Conservation (phyloP, 2,888 invertebrate genomes). For the Nipponacmea schrenckii region DNA sequence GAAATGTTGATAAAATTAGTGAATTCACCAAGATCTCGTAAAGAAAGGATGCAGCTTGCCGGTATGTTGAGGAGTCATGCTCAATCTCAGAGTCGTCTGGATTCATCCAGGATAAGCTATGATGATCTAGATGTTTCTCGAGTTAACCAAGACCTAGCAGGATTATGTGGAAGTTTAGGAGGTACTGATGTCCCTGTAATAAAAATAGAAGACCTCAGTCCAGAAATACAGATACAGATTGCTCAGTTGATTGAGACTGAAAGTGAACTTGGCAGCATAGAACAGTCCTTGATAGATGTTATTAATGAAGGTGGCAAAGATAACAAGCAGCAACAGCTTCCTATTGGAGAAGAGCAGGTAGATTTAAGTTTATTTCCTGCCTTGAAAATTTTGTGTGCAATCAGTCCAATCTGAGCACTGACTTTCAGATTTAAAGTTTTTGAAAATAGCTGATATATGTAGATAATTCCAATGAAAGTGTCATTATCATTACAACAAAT, state of each 20-base stretch:
- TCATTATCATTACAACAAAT: too few relatives aligned
- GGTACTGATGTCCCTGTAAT: constrained; percentile 27
- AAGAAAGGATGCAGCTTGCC: constrained; percentile 48
- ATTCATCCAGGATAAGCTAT: constrained; percentile 41
- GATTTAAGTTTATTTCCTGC: too few relatives aligned
- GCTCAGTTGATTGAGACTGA: constrained; percentile 53
- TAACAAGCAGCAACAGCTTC: background rate
- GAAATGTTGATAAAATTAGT: constrained; percentile 52
- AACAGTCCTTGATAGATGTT: background rate
- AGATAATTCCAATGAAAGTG: too few relatives aligned
- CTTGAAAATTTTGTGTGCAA: too few relatives aligned
- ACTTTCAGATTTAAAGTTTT: too few relatives aligned
- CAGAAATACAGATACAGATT: constrained; percentile 48
- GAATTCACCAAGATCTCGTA: constrained; percentile 55
- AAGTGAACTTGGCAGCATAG: background rate
- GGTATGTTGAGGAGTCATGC: constrained; percentile 47
- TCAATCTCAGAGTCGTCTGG: constrained; percentile 39
- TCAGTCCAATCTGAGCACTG: too few relatives aligned
- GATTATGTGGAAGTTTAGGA: constrained; percentile 23
- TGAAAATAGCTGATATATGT: too few relatives aligned
- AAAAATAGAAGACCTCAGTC: constrained; percentile 44
- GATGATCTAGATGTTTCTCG: constrained; percentile 27
- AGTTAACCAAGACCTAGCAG: constrained; percentile 19
- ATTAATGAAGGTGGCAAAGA: background rate
- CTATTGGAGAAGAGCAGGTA: background rate